A percentile compares a stretch with the other conserved stretches of the same genome.
phyloP scores from a whole-genome alignment of 2,113 vertebrate species.

The Carlito syrichta region DNA sequence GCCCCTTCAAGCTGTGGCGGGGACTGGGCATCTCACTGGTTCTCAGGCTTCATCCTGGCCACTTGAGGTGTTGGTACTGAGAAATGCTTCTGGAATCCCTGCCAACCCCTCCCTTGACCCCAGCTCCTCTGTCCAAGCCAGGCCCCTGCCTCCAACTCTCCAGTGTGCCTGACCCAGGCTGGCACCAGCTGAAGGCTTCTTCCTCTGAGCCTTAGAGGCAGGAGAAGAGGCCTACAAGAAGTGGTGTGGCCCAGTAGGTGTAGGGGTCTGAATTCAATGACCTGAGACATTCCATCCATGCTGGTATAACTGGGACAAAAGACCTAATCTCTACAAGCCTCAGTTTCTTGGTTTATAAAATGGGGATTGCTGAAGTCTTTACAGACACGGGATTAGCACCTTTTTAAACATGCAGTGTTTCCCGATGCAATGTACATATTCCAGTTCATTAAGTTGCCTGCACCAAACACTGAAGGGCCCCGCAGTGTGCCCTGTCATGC shows the following conservation, averaged over 20 bases:
- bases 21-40: too few relatives aligned
- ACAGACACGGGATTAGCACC: fast-evolving
- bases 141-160: neutral
- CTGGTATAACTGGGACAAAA: fast-evolving
- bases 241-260: fast-evolving
- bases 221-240: too few relatives aligned
- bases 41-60: neutral
- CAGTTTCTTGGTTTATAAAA: neutral
- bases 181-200: too few relatives aligned
- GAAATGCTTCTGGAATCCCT: neutral
- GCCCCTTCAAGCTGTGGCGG: too few relatives aligned
- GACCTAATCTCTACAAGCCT: neutral
- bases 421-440: too few relatives aligned
- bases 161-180: neutral
- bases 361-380: too few relatives aligned
- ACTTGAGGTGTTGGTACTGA: neutral
- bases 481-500: too few relatives aligned
- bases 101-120: neutral
- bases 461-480: fast-evolving
- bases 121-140: too few relatives aligned
- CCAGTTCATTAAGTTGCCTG: neutral
- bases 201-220: neutral
- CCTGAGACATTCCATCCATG: neutral
- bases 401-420: fast-evolving
- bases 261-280: neutral